A percentile compares a stretch with the other conserved stretches of the same genome.
These are phyloP conservation scores for Ammodytes dubius DNA, from an alignment of 2,113 vertebrate genomes.

Conservation along the genomic window DNA sequence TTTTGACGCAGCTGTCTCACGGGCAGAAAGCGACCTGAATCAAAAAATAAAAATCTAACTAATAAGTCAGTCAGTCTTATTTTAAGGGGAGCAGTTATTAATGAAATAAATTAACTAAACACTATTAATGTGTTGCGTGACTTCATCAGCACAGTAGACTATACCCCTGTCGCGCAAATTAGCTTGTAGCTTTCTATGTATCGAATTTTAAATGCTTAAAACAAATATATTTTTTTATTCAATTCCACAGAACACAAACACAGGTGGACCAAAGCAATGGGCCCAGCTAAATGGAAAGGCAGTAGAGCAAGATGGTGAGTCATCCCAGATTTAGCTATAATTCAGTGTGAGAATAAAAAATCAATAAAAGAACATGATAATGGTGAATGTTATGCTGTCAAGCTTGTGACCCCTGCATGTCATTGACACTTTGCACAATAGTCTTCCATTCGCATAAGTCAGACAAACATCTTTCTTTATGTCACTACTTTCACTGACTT, in stretches of 20 bases:
- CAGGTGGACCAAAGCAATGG: conserved; percentile 99
- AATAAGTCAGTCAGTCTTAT: too few species aligned
- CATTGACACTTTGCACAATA: not conserved
- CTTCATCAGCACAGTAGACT: too few species aligned
- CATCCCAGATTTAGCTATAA: not conserved
- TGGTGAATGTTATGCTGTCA: not conserved
- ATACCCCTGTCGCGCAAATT: too few species aligned
- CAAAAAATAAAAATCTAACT: too few species aligned
- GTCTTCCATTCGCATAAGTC: not conserved
- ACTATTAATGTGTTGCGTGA: too few species aligned
- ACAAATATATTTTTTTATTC: not conserved
- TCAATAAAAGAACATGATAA: not conserved
- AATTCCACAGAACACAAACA: conserved; percentile 92
- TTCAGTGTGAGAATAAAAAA: not conserved
- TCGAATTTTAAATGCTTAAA: not conserved
- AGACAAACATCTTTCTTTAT: not conserved
- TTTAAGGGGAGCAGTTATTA: too few species aligned
- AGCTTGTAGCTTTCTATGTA: not conserved
- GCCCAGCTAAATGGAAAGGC: conserved; percentile 99
- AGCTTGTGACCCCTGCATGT: not conserved
- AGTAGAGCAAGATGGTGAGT: conserved; percentile 97
- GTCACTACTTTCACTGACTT: conserved; percentile 30
- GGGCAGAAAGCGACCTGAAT: too few species aligned
- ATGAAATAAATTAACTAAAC: too few species aligned
- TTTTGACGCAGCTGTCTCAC: too few species aligned